Base-by-base conservation (phyloP, 2,113 vertebrate genomes). In the Oncorhynchus mykiss region DNA sequence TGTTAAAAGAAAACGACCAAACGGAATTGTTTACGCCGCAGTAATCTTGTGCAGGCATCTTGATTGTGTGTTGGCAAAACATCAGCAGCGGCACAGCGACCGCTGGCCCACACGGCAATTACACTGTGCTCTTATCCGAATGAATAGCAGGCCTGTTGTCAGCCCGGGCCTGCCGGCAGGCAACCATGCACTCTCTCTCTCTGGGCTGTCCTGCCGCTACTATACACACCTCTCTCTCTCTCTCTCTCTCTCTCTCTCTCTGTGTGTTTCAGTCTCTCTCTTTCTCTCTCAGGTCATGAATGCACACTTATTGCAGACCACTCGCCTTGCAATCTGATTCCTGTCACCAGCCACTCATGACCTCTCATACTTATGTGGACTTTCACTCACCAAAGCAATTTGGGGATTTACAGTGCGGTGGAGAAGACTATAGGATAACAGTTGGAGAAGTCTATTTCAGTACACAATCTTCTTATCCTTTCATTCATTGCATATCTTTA, bases 61-160 rank as follows among this genome's bases (percentile, higher is more conserved):
- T 90, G 87, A 88, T 90, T 87, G 87, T 89, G 86, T 77, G 85
- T 80, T 91, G 90, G 89, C 87, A 88, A 86, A 78, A 82, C 64
- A 86, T 84, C 88, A 88, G 84, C 88, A 24, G 73, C 82, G 11
- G 57, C 87, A 75, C 72, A 73, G 78, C 85, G 83, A 86, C 79
- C 80, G 73, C 64, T 73, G 59, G 51, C 59, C 65, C 71, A 29
- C 67, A 29, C 49, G 3, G 71, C 67, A 81, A 88, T 89, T 87
- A 88, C 67, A 67, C 64, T 24, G 75, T 75, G 75, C 80, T 81
- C 87, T 87, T 86, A 83, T 88, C 85, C 83, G 82, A 69, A 71
- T 88, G 86, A 77, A 78, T 71, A 79, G 79, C 72, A 72, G 75
- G 77, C 65, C 79, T 81, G 75, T 82, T 74, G 20, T 22, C 59